Evolutionary conservation across 1,140 invertebrate genomes (phyloP), one percentile per base, ranked within the genome.

Genomic region (Harpegnathos saltator): DNA sequence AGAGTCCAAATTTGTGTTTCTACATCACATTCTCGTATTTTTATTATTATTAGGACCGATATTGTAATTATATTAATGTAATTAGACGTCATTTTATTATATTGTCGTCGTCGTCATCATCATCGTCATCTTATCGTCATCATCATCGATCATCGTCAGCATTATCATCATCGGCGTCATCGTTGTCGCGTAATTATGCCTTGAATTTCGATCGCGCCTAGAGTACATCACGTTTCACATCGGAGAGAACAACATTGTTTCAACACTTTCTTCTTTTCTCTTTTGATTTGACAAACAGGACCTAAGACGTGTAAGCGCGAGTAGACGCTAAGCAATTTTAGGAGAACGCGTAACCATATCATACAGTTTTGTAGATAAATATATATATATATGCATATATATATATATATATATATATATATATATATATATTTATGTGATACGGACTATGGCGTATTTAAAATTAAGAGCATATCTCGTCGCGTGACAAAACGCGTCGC

Each of bases 351-450:
- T 90, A 90, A 91, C 68, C 89, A 90, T 90, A 90, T 91, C 89
- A 91, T 90, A 83, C 62, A 85, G 62, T 91, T 87, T 89, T 89
- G 86, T 91, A 91, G 83, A 88, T 91, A 89, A 87, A 89, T 84
- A 86, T 74, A 87, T 77, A 87, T 89, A 84, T 24, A 73, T 44
- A 80, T 56, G 58, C 33, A 61, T 7, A 72, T 44, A 78, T 44
- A 77, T 44, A 65, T 26, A 59, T 38, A 80, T 48, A 68, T 48
- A 48, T 17, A 59, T 24, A 48, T 74, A 74, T 62, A 19, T 29
- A 74, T 48, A 61, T 74, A 69, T 66, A 84, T 77, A 66, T 84
- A 72, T 83, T 83, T 66, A 88, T 87, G 90, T 90, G 89, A 91
- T 85, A 68, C 87, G 84, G 83, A 86, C 65, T 66, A 71, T 48